These are phyloP conservation scores for Drosophila bocqueti DNA, from an alignment of 1,140 invertebrate species.

Conservation along the genomic window DNA sequence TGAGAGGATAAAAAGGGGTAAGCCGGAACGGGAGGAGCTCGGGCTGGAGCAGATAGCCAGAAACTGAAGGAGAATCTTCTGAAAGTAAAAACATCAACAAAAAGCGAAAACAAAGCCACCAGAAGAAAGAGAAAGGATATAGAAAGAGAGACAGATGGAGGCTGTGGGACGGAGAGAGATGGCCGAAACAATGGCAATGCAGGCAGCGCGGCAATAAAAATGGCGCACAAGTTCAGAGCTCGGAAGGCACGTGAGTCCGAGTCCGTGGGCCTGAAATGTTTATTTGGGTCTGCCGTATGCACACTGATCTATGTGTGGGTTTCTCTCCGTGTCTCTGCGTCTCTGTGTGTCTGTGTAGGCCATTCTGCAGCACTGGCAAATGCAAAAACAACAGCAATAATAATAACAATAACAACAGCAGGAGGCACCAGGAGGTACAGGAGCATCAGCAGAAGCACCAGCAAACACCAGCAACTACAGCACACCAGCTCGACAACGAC, in stretches of 20 bases:
- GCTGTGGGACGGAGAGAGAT: slow-evolving; percentile 15
- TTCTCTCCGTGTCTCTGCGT: slow-evolving; percentile 20
- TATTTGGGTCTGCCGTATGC: slow-evolving; percentile 70
- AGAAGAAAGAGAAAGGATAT: slow-evolving; percentile 5
- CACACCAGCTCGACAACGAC: slow-evolving; percentile 57
- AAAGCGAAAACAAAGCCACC: slow-evolving; percentile 44
- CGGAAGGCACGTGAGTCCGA: slow-evolving; percentile 74
- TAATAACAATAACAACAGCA: slow-evolving; percentile 42
- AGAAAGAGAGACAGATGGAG: not conserved
- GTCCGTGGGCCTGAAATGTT: slow-evolving; percentile 70
- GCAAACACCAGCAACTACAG: not conserved
- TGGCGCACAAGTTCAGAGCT: slow-evolving; percentile 80
- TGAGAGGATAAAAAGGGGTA: slow-evolving; percentile 11
- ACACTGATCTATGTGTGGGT: slow-evolving; percentile 36
- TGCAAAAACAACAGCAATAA: slow-evolving; percentile 54
- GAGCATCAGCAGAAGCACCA: slow-evolving; percentile 18
- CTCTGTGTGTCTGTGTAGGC: slow-evolving; percentile 53
- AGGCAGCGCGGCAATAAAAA: slow-evolving; percentile 76
- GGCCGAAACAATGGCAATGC: slow-evolving; percentile 68
- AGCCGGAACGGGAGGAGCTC: slow-evolving; percentile 32
- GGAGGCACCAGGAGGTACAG: not conserved
- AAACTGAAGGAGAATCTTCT: slow-evolving; percentile 52
- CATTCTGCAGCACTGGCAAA: slow-evolving; percentile 63
- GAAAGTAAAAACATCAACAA: slow-evolving; percentile 80
- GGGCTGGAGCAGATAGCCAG: slow-evolving; percentile 25